phyloP scores from a whole-genome alignment of 2,113 vertebrate genomes.

The Xiphophorus hellerii region DNA sequence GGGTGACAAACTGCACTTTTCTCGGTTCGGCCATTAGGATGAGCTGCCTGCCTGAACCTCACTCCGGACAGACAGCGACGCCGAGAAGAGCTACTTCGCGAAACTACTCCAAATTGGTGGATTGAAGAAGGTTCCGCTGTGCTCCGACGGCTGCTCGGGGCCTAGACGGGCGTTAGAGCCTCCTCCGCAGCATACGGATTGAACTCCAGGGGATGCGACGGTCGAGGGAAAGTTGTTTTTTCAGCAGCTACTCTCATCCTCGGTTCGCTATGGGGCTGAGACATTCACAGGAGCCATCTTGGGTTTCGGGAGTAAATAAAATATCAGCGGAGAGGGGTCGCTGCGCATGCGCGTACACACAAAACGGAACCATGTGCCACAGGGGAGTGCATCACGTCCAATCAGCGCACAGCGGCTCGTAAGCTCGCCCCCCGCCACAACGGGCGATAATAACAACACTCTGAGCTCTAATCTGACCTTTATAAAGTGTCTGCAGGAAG shows the following conservation, averaged over 20 bases:
- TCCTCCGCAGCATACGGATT: slow-evolving; percentile 72
- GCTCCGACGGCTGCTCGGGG: slow-evolving; percentile 67
- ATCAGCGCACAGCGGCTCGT: slow-evolving; percentile 63
- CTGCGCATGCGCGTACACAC: slow-evolving; percentile 77
- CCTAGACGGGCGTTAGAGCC: slow-evolving; percentile 58
- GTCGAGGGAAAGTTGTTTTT: slow-evolving; percentile 75
- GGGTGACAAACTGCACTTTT: slow-evolving; percentile 89
- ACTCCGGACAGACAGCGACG: slow-evolving; percentile 76
- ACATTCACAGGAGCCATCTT: slow-evolving; percentile 83
- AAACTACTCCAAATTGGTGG: slow-evolving; percentile 79
- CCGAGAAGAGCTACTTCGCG: slow-evolving; percentile 77
- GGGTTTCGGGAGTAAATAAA: slow-evolving; percentile 86
- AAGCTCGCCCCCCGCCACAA: slow-evolving; percentile 70
- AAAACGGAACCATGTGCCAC: slow-evolving; percentile 68
- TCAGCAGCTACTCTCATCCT: slow-evolving; percentile 78
- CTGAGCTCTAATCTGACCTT: slow-evolving; percentile 68
- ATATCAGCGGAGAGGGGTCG: slow-evolving; percentile 77
- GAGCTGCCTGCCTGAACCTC: slow-evolving; percentile 76
- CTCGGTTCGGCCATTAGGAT: slow-evolving; percentile 90
- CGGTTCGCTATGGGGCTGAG: slow-evolving; percentile 78
- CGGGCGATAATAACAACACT: slow-evolving; percentile 71
- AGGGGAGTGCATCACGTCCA: slow-evolving; percentile 61
- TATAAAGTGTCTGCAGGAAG: slow-evolving; percentile 52
- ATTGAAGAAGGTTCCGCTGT: slow-evolving; percentile 64
- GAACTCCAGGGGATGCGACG: slow-evolving; percentile 71